Base-by-base conservation (phyloP, 2,888 invertebrate species). In the Drosophila anomelani region DNA sequence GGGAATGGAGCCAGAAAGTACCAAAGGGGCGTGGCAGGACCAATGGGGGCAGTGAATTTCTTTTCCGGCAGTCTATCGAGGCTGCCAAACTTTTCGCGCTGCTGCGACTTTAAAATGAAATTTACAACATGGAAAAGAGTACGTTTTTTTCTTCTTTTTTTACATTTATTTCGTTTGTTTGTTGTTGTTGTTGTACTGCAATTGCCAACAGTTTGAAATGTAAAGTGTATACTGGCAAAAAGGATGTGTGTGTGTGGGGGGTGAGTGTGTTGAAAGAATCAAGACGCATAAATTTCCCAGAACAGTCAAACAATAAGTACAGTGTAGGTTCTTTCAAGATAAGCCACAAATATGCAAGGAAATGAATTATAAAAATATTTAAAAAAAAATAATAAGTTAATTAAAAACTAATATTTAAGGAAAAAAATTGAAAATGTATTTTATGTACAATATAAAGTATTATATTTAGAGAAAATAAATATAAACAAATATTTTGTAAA, bases 191-290 rank as follows among this genome's bases (percentile, higher is more conserved):
- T 20, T 32, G 54, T 13, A 20, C 62, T 54, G 71, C 60, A 60
- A 71, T 71, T 70, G 53, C 70, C 71, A 70, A 54, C 71, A 75
- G 59, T 67, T 74, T 58, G 66, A 53, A 63, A 56, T 57, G 62
- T 57, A 39, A 53, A 72, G 58, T 57, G 73, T 66, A 32, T 2
- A 36, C 39, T 34, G 9, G 26, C 34, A 2, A 8, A 20, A 10
- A 55, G 10, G 38, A 41, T 34, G 36, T 38, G 73, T 49, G 66
- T 80, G 68, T 78, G 80, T 78, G 5, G 36, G 13, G 13, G 15
- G 85, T 81, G 64, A 77, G 74, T 82, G 82, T 85, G 88, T 84
- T 85, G 78, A 83, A 88, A 77, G 78, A 88, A 84, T 84, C 84
- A 88, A 88, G 84, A 78, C 76, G 83, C 88, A 83, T 81, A 87